Percentiles rank a stretch among this genome's conserved stretches.
Evolutionary conservation across 2,113 vertebrate species (phyloP).

Genomic region (Pungitius pungitius): DNA sequence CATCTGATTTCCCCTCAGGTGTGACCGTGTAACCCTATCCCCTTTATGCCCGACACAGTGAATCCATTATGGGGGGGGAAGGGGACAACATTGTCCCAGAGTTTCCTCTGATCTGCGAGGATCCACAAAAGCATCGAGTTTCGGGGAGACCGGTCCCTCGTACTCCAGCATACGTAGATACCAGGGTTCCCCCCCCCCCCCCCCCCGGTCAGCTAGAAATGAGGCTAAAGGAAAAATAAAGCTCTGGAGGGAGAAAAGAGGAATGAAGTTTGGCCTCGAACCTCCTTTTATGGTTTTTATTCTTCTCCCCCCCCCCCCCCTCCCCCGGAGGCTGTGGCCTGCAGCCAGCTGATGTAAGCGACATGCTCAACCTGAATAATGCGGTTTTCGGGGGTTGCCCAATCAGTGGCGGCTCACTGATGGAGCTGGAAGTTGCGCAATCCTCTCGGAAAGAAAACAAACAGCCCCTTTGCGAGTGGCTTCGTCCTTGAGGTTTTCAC

Average conservation of each 20-base stretch:
- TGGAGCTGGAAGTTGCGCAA: slow-evolving; percentile 15
- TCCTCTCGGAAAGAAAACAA: background rate
- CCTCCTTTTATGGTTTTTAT: background rate
- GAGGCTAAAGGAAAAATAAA: no score
- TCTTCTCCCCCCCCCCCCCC: no score
- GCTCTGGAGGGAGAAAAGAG: background rate
- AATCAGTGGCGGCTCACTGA: background rate
- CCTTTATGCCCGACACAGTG: slow-evolving; percentile 41
- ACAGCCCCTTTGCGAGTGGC: background rate
- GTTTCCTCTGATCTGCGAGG: no score
- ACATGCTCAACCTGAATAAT: background rate
- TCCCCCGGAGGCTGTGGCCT: background rate
- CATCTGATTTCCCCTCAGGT: slow-evolving; percentile 34
- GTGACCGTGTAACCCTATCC: slow-evolving; percentile 51
- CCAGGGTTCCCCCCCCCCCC: no score
- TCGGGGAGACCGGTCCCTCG: no score
- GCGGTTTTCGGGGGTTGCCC: slow-evolving; percentile 28
- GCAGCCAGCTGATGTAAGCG: background rate
- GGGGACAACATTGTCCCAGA: no score
- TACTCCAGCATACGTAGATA: no score
- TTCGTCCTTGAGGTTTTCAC: background rate
- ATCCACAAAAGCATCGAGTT: no score
- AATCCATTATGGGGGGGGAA: slow-evolving; percentile 58
- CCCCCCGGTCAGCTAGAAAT: no score
- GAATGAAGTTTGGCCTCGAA: background rate